Evolutionary conservation across 2,113 vertebrate genomes (phyloP).

Genomic region (Leiothrix lutea): DNA sequence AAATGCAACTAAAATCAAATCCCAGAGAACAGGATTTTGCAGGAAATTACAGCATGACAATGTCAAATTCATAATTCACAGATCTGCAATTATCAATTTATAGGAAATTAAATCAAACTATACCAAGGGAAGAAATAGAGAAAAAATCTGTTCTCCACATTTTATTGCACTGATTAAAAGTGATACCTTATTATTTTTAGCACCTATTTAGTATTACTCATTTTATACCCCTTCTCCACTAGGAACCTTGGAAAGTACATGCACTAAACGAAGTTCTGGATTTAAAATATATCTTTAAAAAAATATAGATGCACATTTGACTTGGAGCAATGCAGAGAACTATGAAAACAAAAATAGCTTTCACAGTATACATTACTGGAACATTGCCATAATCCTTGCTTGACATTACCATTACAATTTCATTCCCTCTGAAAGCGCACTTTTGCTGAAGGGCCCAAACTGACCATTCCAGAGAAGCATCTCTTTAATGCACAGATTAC

Average conservation of each 20-base stretch:
- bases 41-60: neutral
- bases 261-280: neutral
- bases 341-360: neutral
- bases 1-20: neutral
- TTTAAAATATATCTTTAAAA: neutral
- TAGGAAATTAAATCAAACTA: neutral
- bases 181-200: neutral
- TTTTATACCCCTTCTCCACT: neutral
- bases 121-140: neutral
- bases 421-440: neutral
- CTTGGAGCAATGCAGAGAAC: neutral
- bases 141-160: neutral
- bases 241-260: neutral
- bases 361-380: neutral
- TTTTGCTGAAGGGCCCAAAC: constrained; percentile 16
- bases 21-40: neutral
- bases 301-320: neutral
- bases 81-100: neutral
- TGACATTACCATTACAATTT: neutral
- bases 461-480: constrained; percentile 16
- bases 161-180: neutral
- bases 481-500: neutral
- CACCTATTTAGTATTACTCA: neutral
- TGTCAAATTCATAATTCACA: neutral
- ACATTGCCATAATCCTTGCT: neutral